These are phyloP conservation scores for Allophyes oxyacanthae DNA, from an alignment of 2,888 invertebrate genomes.

Conservation along the genomic window DNA sequence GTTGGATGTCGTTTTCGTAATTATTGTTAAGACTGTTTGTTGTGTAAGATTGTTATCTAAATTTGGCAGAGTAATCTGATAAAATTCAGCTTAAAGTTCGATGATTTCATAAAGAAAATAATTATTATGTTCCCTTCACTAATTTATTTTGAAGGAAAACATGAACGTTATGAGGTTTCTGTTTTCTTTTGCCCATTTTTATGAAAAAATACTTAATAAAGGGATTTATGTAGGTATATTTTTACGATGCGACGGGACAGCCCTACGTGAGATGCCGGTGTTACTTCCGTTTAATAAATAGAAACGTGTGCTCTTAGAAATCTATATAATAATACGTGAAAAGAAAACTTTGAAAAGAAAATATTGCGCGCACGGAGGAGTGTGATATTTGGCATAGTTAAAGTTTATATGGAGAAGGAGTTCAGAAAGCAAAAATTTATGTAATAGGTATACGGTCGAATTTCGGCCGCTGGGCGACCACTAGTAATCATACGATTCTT, in stretches of 20 bases:
- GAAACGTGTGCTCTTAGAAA: conserved; percentile 15
- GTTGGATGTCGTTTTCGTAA: not conserved
- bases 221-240: conserved; percentile 9
- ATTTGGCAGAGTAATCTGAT: not conserved
- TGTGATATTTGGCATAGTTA: no score
- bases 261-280: not conserved
- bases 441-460: no score
- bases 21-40: not conserved
- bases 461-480: no score
- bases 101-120: conserved; percentile 1
- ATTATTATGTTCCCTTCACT: conserved; percentile 2
- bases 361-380: no score
- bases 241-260: conserved; percentile 21
- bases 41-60: no score
- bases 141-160: conserved; percentile 1
- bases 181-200: conserved; percentile 14
- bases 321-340: no score
- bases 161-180: conserved; percentile 2
- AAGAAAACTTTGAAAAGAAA: no score
- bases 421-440: no score
- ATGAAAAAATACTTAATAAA: conserved; percentile 2
- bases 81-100: conserved; percentile 2
- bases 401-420: no score
- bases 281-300: conserved; percentile 23
- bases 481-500: no score